These are phyloP conservation scores for Cyrtonyx montezumae DNA, from an alignment of 2,113 vertebrate species.

Conservation along the genomic window DNA sequence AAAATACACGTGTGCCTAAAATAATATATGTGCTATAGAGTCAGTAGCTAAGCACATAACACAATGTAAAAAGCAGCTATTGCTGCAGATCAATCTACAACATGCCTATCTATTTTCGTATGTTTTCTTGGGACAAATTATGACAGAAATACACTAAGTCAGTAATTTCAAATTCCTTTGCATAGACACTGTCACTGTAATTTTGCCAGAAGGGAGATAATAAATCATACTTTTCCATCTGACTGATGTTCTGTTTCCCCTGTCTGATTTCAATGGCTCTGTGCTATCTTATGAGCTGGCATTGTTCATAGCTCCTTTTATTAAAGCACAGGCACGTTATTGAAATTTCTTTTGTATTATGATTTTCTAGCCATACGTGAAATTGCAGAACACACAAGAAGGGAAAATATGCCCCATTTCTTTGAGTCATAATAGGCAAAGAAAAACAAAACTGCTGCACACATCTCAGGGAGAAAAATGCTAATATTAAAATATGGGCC, in stretches of 20 bases:
- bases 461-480: not conserved
- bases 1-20: not conserved
- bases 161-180: constrained; percentile 64
- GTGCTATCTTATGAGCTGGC: constrained; percentile 51
- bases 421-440: constrained; percentile 10
- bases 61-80: constrained; percentile 34
- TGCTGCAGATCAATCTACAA: constrained; percentile 50
- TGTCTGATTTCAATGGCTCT: constrained; percentile 51
- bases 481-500: not conserved
- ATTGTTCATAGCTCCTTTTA: constrained; percentile 62
- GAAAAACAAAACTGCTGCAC: not conserved
- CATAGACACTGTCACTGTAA: constrained; percentile 46
- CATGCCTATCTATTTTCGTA: constrained; percentile 7
- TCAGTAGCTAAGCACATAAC: constrained; percentile 13
- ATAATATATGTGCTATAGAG: not conserved
- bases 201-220: constrained; percentile 64
- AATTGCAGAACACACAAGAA: constrained; percentile 62
- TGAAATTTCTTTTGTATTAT: constrained; percentile 63
- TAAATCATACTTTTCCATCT: constrained; percentile 72
- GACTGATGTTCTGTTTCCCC: constrained; percentile 62
- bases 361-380: constrained; percentile 59
- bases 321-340: constrained; percentile 62
- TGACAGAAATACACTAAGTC: constrained; percentile 64
- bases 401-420: not conserved
- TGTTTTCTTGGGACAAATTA: constrained; percentile 45